These are phyloP conservation scores for Cyphomyrmex costatus DNA, from an alignment of 1,140 invertebrate species.

Conservation along the genomic window DNA sequence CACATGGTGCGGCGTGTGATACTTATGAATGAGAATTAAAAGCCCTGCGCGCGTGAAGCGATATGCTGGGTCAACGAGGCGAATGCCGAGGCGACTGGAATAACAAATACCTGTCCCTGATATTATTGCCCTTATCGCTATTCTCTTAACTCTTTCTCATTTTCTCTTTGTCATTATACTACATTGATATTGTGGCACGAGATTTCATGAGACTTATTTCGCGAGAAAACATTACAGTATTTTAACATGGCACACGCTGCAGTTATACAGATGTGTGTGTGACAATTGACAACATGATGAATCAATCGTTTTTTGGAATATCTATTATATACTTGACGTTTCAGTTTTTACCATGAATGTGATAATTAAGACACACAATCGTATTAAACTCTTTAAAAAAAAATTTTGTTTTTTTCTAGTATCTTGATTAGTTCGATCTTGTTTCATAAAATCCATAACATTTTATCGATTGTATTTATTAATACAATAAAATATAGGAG, in stretches of 20 bases:
- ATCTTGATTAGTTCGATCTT: background rate
- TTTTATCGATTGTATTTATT: background rate
- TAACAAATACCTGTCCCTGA: constrained; percentile 44
- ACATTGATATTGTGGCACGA: background rate
- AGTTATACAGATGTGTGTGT: background rate
- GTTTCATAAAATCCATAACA: background rate
- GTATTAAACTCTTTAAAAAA: too few relatives aligned
- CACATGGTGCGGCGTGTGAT: constrained; percentile 58
- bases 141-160: constrained; percentile 23
- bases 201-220: background rate
- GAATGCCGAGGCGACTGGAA: constrained; percentile 27
- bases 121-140: constrained; percentile 17
- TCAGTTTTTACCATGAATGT: background rate
- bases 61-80: constrained; percentile 49
- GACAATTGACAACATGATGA: background rate
- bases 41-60: constrained; percentile 37
- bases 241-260: background rate
- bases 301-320: background rate
- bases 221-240: background rate
- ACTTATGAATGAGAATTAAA: constrained; percentile 71
- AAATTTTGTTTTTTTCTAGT: background rate
- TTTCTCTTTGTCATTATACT: background rate
- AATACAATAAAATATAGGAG: background rate
- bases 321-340: background rate
- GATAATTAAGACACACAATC: background rate